Evolutionary conservation across 2,888 invertebrate genomes (phyloP), one percentile per base, ranked within the genome.

Genomic region (Apeira syringaria): DNA sequence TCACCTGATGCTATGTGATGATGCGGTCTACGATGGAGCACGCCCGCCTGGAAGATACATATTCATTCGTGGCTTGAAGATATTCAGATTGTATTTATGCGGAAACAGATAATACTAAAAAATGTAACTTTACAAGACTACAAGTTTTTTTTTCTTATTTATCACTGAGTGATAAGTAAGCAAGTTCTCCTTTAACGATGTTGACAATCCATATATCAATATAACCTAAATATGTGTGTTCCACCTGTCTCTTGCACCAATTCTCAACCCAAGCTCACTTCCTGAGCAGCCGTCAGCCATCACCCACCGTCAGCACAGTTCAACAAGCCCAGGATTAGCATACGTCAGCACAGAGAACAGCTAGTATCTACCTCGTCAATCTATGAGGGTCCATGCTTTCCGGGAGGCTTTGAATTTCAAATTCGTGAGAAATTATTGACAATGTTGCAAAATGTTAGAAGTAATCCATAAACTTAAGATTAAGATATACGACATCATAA

Each of bases 391-490:
- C 37, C 31, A 37, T 26, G 49, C 41, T 52, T 52, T 52, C 52
- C 49, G 47, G 39, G 52, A 45, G 40, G n/a, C 42, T 35, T 45
- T 49, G 41, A 26, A 43, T 43, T 48, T 42, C 28, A 46, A 27
- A 40, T 46, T 31, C 18, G 17, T 26, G 42, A 31, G 29, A 35
- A 36, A 12, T 22, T 18, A 33, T 37, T 33, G 37, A 44, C 28
- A 20, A 44, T 9, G 32, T 27, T 31, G 13, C 28, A 12, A 5
- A 13, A 25, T 18, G 28, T 29, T 22, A n/a, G n/a, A n/a, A n/a
- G n/a, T n/a, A n/a, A n/a, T n/a, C n/a, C n/a, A n/a, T n/a, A n/a
- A n/a, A n/a, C n/a, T n/a, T n/a, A n/a, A n/a, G n/a, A n/a, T n/a
- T n/a, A n/a, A n/a, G n/a, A n/a, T n/a, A n/a, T n/a, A n/a, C n/a